These are phyloP conservation scores for Metacarcinus magister DNA, from an alignment of 2,888 invertebrate genomes.

Conservation along the genomic window DNA sequence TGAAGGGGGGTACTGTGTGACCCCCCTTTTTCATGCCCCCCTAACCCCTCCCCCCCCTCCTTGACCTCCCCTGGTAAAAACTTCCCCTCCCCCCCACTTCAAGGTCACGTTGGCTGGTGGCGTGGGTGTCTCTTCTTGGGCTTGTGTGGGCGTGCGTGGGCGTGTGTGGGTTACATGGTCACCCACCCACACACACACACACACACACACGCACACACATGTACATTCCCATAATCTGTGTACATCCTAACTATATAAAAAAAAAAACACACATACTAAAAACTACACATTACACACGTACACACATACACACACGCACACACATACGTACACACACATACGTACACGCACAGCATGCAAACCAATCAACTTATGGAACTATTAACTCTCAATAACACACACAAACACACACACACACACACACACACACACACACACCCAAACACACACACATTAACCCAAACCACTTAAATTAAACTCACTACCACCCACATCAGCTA, in stretches of 20 bases:
- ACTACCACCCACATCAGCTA: neutral
- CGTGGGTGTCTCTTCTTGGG: neutral
- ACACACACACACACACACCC: neutral
- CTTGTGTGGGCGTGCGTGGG: neutral
- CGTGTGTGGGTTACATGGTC: neutral
- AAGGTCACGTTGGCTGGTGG: neutral
- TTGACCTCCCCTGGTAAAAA: neutral
- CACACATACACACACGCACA: neutral
- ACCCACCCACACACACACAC: neutral
- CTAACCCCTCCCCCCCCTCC: neutral
- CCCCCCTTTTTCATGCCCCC: neutral
- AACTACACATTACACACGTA: neutral
- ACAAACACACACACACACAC: neutral
- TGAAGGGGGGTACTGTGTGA: neutral
- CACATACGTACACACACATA: neutral
- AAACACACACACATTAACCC: neutral
- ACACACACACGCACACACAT: neutral
- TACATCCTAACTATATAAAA: neutral
- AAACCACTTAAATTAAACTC: neutral
- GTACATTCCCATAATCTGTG: neutral
- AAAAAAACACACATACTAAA: neutral
- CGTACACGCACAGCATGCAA: too few relatives aligned
- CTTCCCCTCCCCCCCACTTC: neutral
- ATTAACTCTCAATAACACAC: too few relatives aligned
- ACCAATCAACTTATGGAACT: too few relatives aligned